These are phyloP conservation scores for Pimephales promelas DNA, from an alignment of 2,113 vertebrate species.

Conservation along the genomic window DNA sequence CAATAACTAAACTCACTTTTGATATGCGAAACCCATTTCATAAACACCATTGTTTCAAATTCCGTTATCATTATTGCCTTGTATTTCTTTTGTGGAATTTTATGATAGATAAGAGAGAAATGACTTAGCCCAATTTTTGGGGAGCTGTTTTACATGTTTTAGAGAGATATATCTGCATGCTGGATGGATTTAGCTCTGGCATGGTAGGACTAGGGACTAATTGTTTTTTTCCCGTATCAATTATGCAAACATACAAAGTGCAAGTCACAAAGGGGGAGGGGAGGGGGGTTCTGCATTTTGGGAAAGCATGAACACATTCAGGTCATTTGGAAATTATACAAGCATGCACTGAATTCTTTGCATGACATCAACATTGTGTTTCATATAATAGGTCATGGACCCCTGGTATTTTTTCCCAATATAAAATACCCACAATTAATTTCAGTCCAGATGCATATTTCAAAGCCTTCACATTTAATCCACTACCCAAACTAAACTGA, in stretches of 20 bases:
- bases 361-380: constrained; percentile 44
- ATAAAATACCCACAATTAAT: background rate
- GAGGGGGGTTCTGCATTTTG: constrained; percentile 8
- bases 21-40: background rate
- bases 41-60: background rate
- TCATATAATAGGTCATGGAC: constrained; percentile 14
- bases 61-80: background rate
- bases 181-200: constrained; percentile 52
- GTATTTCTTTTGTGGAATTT: background rate
- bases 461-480: background rate
- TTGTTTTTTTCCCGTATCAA: constrained; percentile 35
- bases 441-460: constrained; percentile 4
- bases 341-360: constrained; percentile 48
- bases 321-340: constrained; percentile 38
- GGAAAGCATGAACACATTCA: constrained; percentile 53
- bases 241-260: constrained; percentile 30
- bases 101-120: constrained; percentile 6
- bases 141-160: constrained; percentile 32
- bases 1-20: background rate
- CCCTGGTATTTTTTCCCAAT: background rate
- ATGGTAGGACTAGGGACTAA: constrained; percentile 41
- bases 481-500: background rate
- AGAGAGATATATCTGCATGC: constrained; percentile 52
- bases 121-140: background rate
- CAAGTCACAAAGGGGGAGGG: background rate